A percentile compares a stretch with the other conserved stretches of the same genome.
phyloP scores from a whole-genome alignment of 2,888 invertebrate genomes.

The Ectemnius lituratus region DNA sequence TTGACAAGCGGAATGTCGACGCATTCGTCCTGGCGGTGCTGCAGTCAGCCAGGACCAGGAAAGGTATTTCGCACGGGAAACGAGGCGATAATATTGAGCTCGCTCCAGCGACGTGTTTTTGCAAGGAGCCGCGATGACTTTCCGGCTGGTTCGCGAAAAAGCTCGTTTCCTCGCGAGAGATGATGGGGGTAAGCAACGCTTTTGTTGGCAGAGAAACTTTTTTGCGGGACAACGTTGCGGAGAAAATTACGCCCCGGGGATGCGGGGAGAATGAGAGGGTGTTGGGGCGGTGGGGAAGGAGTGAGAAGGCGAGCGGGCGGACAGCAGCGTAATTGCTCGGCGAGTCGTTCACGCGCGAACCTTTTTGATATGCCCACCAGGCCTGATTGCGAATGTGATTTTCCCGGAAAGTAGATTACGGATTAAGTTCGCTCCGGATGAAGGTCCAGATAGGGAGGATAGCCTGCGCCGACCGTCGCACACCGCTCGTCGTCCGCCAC shows the following conservation, averaged over 20 bases:
- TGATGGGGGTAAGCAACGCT: conserved; percentile 7
- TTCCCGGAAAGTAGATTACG: conserved; percentile 71
- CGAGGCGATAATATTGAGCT: conserved; percentile 18
- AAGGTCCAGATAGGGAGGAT: conserved; percentile 33
- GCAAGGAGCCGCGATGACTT: conserved; percentile 22
- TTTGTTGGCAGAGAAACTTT: conserved; percentile 27
- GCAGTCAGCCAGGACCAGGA: conserved; percentile 8
- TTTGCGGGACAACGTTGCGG: conserved; percentile 6
- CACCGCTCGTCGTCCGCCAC: not conserved
- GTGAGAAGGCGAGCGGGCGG: conserved; percentile 37
- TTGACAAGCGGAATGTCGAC: conserved; percentile 20
- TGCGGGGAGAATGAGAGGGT: conserved; percentile 22
- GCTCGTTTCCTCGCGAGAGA: not conserved
- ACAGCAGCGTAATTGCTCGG: conserved; percentile 68
- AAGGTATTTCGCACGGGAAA: conserved; percentile 3
- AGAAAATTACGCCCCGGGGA: conserved; percentile 14
- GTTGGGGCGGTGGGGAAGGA: conserved; percentile 4
- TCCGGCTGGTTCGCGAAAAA: conserved; percentile 50
- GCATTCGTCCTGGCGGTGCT: not conserved
- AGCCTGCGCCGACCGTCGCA: not conserved
- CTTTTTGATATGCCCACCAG: conserved; percentile 69
- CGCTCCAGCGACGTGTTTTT: conserved; percentile 18
- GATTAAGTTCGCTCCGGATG: conserved; percentile 63
- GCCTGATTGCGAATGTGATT: conserved; percentile 73
- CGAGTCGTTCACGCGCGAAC: conserved; percentile 69